phyloP scores from a whole-genome alignment of 2,797 vertebrate genomes.

The Hozukius guyotensis region DNA sequence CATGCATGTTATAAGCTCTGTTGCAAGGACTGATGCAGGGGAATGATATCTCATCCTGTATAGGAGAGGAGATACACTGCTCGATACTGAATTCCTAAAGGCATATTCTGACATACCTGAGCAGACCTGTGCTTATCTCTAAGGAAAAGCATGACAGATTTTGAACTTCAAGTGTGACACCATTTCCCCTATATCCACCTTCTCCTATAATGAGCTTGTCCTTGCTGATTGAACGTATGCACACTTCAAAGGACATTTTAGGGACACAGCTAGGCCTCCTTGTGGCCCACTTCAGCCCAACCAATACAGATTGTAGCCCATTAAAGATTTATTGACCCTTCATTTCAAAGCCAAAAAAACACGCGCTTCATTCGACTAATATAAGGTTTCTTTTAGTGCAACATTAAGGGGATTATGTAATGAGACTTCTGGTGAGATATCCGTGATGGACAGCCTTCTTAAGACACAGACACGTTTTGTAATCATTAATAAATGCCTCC shows the following conservation, averaged over 20 bases:
- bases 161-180: slow-evolving; percentile 31
- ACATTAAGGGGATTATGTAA: slow-evolving; percentile 19
- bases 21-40: slow-evolving; percentile 6
- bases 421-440: background rate
- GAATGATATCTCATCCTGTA: slow-evolving; percentile 8
- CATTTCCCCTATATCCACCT: background rate
- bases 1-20: slow-evolving; percentile 8
- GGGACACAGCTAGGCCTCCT: slow-evolving; percentile 62
- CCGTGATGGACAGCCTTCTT: background rate
- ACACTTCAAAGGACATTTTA: slow-evolving; percentile 74
- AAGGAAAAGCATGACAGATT: background rate
- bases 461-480: background rate
- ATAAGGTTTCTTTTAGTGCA: background rate
- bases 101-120: slow-evolving; percentile 28
- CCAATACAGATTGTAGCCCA: slow-evolving; percentile 38
- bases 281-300: slow-evolving; percentile 51
- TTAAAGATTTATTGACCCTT: slow-evolving; percentile 55
- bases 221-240: slow-evolving; percentile 50
- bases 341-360: background rate
- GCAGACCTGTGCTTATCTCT: slow-evolving; percentile 8
- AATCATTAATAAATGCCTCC: background rate
- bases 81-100: slow-evolving; percentile 28
- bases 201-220: slow-evolving; percentile 36
- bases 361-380: background rate
- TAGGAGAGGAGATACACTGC: slow-evolving; percentile 6